Percentiles rank a stretch among this genome's conserved stretches.
Conservation (phyloP, 1,140 invertebrate genomes). For the Hylyphantes graminicola region DNA sequence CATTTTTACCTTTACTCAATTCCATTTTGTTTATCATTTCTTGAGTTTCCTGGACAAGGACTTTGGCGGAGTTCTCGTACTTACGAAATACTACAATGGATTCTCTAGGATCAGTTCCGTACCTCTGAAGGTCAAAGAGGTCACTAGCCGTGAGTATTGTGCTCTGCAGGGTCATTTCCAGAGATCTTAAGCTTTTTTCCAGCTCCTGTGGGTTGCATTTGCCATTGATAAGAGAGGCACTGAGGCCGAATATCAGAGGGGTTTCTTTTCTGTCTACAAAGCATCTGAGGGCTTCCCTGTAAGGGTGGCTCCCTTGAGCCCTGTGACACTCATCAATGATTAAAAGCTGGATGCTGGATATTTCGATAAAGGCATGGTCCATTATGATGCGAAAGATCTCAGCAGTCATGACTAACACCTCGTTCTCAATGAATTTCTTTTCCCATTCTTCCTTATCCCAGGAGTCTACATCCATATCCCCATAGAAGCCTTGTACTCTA, state of each 20-base stretch:
- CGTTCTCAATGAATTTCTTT: slow-evolving; percentile 72
- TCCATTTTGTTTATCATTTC: background rate
- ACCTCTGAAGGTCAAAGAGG: slow-evolving; percentile 80
- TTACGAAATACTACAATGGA: slow-evolving; percentile 37
- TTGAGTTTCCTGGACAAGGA: background rate
- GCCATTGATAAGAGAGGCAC: slow-evolving; percentile 70
- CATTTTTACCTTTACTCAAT: background rate
- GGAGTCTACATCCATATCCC: slow-evolving; percentile 65
- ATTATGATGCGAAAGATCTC: slow-evolving; percentile 85
- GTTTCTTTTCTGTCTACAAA: slow-evolving; percentile 68
- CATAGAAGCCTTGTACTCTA: slow-evolving; percentile 70
- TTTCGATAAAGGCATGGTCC: slow-evolving; percentile 73
- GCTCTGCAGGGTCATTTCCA: slow-evolving; percentile 80
- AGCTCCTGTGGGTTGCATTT: slow-evolving; percentile 72
- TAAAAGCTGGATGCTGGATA: slow-evolving; percentile 79
- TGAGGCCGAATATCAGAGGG: slow-evolving; percentile 77
- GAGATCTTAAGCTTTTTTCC: slow-evolving; percentile 75
- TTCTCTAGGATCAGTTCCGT: slow-evolving; percentile 69
- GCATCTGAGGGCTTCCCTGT: slow-evolving; percentile 74
- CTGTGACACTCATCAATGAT: slow-evolving; percentile 95
- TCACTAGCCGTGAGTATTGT: slow-evolving; percentile 82
- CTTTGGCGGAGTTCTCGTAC: background rate
- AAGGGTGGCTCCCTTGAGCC: slow-evolving; percentile 78
- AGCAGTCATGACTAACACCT: slow-evolving; percentile 88
- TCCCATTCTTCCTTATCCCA: slow-evolving; percentile 78